Evolutionary conservation across 2,797 vertebrate species (phyloP).

Genomic region (Apogon talboti): DNA sequence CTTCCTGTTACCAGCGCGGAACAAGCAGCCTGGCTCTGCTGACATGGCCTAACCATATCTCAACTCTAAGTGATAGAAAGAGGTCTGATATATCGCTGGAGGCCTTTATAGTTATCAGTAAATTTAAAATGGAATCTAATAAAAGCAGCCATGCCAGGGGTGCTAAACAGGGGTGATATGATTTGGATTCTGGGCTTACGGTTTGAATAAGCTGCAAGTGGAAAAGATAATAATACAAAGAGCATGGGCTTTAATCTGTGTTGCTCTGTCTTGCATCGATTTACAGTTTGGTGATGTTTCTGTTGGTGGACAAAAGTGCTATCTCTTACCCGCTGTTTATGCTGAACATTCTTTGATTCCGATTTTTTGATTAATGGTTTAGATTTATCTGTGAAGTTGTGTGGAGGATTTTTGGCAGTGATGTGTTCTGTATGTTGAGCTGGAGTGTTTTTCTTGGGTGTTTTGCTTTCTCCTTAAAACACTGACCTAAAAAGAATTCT

Average conservation of each 20-base stretch:
- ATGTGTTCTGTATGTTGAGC: background rate
- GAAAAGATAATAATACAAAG: conserved; percentile 30
- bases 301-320: background rate
- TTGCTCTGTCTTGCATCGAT: background rate
- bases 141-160: conserved; percentile 16
- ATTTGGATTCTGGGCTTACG: conserved; percentile 16
- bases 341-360: no score
- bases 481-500: conserved; percentile 7
- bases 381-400: no score
- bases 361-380: no score
- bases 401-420: no score
- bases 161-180: conserved; percentile 31
- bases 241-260: conserved; percentile 14
- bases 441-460: background rate
- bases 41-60: conserved; percentile 20
- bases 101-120: conserved; percentile 35
- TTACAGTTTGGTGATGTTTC: background rate
- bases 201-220: conserved; percentile 22
- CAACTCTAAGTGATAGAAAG: conserved; percentile 29
- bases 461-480: conserved; percentile 3
- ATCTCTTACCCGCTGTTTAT: background rate
- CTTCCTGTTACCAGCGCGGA: conserved; percentile 33
- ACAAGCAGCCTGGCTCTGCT: conserved; percentile 20
- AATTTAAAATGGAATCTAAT: conserved; percentile 35
- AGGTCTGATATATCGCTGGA: conserved; percentile 20